These are phyloP conservation scores for Aspidiotus rigidus DNA, from an alignment of 2,888 invertebrate species.

Conservation along the genomic window DNA sequence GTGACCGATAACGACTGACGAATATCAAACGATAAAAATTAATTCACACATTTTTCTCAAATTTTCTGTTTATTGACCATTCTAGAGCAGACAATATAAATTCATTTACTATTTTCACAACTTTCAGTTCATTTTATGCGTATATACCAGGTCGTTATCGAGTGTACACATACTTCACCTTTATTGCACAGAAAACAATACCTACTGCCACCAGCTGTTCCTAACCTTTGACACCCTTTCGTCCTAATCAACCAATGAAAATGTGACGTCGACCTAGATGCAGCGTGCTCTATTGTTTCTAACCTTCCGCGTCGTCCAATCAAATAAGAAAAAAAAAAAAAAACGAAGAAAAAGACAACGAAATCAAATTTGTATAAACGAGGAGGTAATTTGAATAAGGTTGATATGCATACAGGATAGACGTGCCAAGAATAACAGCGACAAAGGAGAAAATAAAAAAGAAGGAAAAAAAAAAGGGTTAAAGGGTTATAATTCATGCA, in stretches of 20 bases:
- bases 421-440: background rate
- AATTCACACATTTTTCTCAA: too few relatives aligned
- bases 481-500: constrained; percentile 31
- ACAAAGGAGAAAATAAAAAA: constrained; percentile 12
- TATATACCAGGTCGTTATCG: too few relatives aligned
- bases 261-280: constrained; percentile 3
- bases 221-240: constrained; percentile 25
- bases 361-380: constrained; percentile 17
- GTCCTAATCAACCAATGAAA: constrained; percentile 27
- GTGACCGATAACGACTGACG: too few relatives aligned
- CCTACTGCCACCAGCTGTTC: constrained; percentile 19
- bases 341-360: constrained; percentile 13
- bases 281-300: constrained; percentile 25
- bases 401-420: constrained; percentile 15
- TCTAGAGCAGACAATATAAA: too few relatives aligned
- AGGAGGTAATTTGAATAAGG: constrained; percentile 25
- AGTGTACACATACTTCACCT: too few relatives aligned
- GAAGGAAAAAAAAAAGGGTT: constrained; percentile 20
- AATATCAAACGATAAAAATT: too few relatives aligned
- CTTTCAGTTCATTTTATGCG: too few relatives aligned
- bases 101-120: too few relatives aligned
- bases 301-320: constrained; percentile 22
- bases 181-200: constrained; percentile 9
- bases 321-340: constrained; percentile 5
- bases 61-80: too few relatives aligned